Evolutionary conservation across 2,797 vertebrate species (phyloP).

Genomic region (Iguana delicatissima): DNA sequence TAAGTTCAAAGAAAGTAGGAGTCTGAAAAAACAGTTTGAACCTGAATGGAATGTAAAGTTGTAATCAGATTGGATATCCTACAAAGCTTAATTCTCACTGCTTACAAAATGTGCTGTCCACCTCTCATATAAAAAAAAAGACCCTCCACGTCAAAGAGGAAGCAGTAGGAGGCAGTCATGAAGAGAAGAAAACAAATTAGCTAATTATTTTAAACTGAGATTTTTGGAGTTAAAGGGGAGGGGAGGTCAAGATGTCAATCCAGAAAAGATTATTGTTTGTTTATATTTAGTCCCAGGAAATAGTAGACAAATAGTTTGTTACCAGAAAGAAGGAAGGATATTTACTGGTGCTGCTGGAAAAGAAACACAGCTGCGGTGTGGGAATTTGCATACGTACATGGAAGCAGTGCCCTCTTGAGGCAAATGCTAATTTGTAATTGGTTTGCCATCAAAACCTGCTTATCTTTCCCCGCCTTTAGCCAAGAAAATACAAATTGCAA

Average conservation of each 20-base stretch:
- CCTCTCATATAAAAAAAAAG: neutral
- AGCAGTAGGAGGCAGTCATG: neutral
- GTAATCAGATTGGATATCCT: neutral
- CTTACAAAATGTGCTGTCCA: neutral
- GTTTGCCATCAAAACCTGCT: neutral
- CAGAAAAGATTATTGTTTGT: neutral
- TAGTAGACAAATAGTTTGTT: neutral
- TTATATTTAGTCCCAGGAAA: conserved; percentile 11
- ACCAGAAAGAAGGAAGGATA: neutral
- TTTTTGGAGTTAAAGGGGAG: neutral
- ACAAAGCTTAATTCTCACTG: neutral
- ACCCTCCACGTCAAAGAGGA: neutral
- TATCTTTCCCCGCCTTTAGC: neutral
- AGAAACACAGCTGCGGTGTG: neutral
- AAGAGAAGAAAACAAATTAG: neutral
- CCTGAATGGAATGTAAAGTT: conserved; percentile 8
- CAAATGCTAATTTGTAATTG: conserved; percentile 16
- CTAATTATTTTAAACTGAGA: neutral
- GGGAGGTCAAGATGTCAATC: conserved; percentile 1
- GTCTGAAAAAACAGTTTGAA: conserved; percentile 25
- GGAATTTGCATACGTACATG: neutral
- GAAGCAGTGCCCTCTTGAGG: conserved; percentile 61
- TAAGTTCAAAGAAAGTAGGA: conserved; percentile 34
- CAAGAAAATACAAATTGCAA: neutral
- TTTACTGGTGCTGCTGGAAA: neutral